Conservation (phyloP, 2,797 vertebrate genomes). For the Catostomus latipinnis region DNA sequence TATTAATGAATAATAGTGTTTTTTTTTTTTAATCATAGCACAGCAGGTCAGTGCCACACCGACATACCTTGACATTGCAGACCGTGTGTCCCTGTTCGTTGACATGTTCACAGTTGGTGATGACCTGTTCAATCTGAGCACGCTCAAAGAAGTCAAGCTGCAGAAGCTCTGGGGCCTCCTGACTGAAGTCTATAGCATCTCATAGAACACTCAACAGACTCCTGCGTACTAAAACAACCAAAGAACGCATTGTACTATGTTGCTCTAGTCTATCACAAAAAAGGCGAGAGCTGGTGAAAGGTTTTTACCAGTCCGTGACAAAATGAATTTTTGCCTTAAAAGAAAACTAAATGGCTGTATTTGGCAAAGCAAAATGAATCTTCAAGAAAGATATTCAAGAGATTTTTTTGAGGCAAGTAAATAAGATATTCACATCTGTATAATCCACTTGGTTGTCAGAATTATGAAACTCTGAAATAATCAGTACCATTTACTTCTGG, state of each 20-base stretch:
- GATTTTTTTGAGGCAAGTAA: too few relatives aligned
- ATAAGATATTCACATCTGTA: too few relatives aligned
- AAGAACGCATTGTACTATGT: neutral
- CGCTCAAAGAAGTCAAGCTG: constrained; percentile 98
- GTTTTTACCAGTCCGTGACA: too few relatives aligned
- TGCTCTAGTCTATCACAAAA: too few relatives aligned
- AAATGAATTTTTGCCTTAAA: too few relatives aligned
- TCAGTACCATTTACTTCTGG: too few relatives aligned
- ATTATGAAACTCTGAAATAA: too few relatives aligned
- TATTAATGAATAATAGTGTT: neutral
- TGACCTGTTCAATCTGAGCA: constrained; percentile 94
- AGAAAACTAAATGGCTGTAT: too few relatives aligned
- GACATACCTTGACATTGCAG: constrained; percentile 92
- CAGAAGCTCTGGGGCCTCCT: constrained; percentile 92
- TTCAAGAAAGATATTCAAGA: too few relatives aligned
- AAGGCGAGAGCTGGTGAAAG: too few relatives aligned
- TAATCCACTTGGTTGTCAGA: too few relatives aligned
- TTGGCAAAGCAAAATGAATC: too few relatives aligned
- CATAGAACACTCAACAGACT: constrained; percentile 91
- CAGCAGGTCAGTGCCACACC: neutral
- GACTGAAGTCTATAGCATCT: constrained; percentile 94
- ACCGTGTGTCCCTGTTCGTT: constrained; percentile 92
- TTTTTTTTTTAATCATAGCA: neutral
- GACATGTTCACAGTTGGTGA: constrained; percentile 95
- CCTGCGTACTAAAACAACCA: constrained; percentile 84